A percentile compares a stretch with the other conserved stretches of the same genome.
Evolutionary conservation across 1,140 invertebrate species (phyloP).

Genomic region (Apolygus lucorum): DNA sequence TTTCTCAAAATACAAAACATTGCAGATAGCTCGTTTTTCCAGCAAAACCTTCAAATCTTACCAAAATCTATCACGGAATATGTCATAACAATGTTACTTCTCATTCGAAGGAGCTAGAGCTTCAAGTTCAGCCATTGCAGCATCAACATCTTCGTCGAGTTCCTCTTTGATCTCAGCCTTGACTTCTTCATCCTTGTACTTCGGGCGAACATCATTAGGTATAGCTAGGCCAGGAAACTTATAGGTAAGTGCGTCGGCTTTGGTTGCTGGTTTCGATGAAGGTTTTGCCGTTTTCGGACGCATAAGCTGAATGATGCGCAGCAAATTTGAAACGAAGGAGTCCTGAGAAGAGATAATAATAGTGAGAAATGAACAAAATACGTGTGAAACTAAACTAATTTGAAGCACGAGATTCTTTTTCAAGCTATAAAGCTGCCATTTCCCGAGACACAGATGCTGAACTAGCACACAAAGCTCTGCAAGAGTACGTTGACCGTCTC

Average conservation of each 20-base stretch:
- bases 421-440: no score
- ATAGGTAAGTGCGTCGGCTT: conserved; percentile 52
- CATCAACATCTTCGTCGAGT: conserved; percentile 55
- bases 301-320: conserved; percentile 93
- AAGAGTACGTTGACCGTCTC: no score
- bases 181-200: conserved; percentile 32
- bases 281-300: conserved; percentile 49
- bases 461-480: no score
- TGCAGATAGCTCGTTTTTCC: no score
- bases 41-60: no score
- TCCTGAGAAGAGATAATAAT: conserved; percentile 49
- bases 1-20: no score
- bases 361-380: not conserved
- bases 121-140: conserved; percentile 84
- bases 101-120: conserved; percentile 60
- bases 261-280: conserved; percentile 31
- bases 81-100: not conserved
- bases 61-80: not conserved
- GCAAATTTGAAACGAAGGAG: conserved; percentile 82
- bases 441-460: no score
- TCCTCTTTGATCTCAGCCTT: conserved; percentile 36
- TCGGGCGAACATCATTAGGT: conserved; percentile 54
- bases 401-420: no score
- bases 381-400: no score
- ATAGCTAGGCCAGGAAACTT: conserved; percentile 86